A percentile compares a stretch with the other conserved stretches of the same genome.
Evolutionary conservation across 64 coral and sea anemone genomes (phyloP).

Genomic region (Dendronephthya gigantea): DNA sequence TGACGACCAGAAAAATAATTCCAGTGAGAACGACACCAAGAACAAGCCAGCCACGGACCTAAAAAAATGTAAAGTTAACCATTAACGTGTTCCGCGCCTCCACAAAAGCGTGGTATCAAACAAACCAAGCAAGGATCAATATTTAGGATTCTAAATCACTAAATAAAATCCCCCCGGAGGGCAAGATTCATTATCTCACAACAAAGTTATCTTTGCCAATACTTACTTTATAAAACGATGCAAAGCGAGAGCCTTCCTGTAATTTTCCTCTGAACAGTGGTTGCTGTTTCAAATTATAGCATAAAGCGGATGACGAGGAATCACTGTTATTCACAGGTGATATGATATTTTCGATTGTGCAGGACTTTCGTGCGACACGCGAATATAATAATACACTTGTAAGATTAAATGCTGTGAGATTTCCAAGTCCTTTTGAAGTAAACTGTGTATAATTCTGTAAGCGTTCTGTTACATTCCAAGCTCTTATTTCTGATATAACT

Average conservation of each 20-base stretch:
- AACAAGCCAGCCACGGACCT: slow-evolving; percentile 38
- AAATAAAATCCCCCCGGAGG: too few relatives aligned
- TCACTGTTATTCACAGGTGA: neutral
- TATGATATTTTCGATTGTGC: neutral
- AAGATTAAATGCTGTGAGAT: too few relatives aligned
- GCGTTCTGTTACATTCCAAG: neutral
- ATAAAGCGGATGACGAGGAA: neutral
- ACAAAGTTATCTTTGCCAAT: neutral
- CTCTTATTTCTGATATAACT: neutral
- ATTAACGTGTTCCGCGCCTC: neutral
- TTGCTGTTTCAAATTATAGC: neutral
- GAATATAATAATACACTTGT: neutral
- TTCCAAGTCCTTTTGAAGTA: neutral
- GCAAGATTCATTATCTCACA: neutral
- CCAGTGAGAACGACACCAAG: slow-evolving; percentile 27
- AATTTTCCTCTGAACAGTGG: neutral
- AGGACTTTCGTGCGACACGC: neutral
- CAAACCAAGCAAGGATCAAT: too few relatives aligned
- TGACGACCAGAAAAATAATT: slow-evolving; percentile 18
- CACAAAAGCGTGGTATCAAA: neutral
- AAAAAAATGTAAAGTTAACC: neutral
- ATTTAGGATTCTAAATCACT: too few relatives aligned
- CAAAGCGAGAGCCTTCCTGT: neutral
- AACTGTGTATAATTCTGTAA: neutral
- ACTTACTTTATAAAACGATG: neutral